Evolutionary conservation across 2,797 vertebrate species (phyloP).

Genomic region (Ispidina picta): DNA sequence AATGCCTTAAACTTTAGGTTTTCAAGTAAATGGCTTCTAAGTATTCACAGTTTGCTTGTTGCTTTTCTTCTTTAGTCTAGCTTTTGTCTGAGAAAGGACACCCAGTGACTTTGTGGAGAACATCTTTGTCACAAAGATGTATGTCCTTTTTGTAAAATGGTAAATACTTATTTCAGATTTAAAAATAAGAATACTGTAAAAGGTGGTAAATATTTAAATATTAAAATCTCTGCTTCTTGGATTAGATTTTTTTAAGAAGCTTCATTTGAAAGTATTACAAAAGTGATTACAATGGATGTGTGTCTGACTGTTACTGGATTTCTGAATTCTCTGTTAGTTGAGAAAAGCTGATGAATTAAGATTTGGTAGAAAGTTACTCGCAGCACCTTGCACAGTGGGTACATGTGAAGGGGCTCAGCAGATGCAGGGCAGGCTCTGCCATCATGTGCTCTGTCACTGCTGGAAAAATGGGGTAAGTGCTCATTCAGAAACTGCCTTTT

Average conservation of each 20-base stretch:
- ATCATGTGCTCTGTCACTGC: accelerated
- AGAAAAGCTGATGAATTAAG: neutral
- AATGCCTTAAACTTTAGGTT: neutral
- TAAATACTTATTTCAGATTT: neutral
- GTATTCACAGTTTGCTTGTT: neutral
- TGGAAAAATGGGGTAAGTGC: neutral
- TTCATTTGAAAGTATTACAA: neutral
- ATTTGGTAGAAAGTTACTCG: neutral
- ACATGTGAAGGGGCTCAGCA: neutral
- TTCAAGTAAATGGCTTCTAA: neutral
- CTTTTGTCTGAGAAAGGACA: neutral
- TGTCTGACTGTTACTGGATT: neutral
- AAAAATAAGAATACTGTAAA: neutral
- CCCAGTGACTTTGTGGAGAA: neutral
- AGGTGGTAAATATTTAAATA: neutral
- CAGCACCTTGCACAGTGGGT: neutral
- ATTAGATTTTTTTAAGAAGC: neutral
- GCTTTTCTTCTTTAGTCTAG: neutral
- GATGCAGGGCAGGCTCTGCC: neutral
- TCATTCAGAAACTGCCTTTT: neutral
- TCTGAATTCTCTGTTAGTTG: neutral
- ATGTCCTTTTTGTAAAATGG: neutral
- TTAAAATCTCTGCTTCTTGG: neutral
- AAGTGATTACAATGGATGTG: neutral
- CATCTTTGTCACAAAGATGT: neutral